phyloP scores from a whole-genome alignment of 2,888 invertebrate species.

The Perizoma affinitatum region DNA sequence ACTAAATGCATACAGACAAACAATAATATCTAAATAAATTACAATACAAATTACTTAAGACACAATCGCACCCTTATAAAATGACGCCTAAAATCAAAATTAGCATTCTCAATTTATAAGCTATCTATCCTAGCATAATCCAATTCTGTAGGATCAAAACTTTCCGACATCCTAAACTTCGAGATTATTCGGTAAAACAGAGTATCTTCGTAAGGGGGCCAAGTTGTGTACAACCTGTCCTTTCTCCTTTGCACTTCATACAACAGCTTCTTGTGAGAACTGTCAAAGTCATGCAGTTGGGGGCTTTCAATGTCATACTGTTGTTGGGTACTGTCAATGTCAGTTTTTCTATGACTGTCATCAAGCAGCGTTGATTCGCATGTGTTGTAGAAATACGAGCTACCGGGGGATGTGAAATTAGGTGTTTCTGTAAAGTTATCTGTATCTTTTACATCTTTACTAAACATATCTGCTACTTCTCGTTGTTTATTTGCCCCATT shows the following conservation, averaged over 20 bases:
- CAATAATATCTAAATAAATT: conserved; percentile 21
- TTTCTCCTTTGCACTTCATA: conserved; percentile 51
- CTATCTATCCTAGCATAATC: conserved; percentile 46
- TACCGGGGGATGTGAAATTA: conserved; percentile 43
- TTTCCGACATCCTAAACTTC: conserved; percentile 74
- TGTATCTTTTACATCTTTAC: conserved; percentile 8
- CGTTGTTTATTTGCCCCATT: conserved; percentile 7
- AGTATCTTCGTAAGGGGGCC: conserved; percentile 75
- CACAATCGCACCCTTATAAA: conserved; percentile 32
- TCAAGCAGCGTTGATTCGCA: conserved; percentile 27
- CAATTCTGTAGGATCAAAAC: conserved; percentile 71
- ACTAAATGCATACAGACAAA: conserved; percentile 33
- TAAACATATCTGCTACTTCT: not conserved
- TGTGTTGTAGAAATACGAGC: conserved; percentile 44
- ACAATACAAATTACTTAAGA: conserved; percentile 22
- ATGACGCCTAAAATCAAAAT: not conserved
- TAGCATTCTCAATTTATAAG: conserved; percentile 21
- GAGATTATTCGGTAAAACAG: conserved; percentile 71
- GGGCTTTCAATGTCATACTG: not conserved
- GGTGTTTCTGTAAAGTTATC: conserved; percentile 33
- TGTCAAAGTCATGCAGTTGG: conserved; percentile 16
- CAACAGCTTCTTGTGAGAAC: conserved; percentile 47
- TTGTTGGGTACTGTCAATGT: not conserved
- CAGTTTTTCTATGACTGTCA: conserved; percentile 6
- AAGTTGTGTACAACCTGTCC: conserved; percentile 57